A percentile compares a stretch with the other conserved stretches of the same genome.
Evolutionary conservation across 2,888 invertebrate genomes (phyloP).

Genomic region (Microctonus brassicae): DNA sequence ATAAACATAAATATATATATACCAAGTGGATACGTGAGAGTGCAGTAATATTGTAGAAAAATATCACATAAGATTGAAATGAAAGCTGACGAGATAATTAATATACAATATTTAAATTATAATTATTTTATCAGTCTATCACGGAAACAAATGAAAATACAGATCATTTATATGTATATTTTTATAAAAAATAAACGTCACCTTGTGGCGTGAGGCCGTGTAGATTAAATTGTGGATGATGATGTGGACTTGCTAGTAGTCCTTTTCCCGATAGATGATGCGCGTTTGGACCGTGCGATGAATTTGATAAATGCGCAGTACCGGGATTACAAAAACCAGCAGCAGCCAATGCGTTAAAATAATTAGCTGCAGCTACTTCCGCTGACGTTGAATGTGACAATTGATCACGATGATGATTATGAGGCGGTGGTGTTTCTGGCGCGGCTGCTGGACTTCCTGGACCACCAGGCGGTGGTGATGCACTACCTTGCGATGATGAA

Average conservation of each 20-base stretch:
- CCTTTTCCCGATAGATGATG: constrained; percentile 64
- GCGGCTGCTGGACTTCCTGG: constrained; percentile 64
- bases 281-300: constrained; percentile 72
- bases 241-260: constrained; percentile 61
- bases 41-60: neutral
- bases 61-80: neutral
- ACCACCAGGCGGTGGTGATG: constrained; percentile 66
- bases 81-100: neutral
- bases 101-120: no score
- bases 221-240: constrained; percentile 66
- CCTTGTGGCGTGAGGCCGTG: constrained; percentile 67
- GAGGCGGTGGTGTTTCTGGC: constrained; percentile 65
- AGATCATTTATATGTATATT: no score
- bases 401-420: constrained; percentile 63
- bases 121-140: no score
- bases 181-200: constrained; percentile 46
- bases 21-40: neutral
- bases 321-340: constrained; percentile 74
- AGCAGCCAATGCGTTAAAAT: constrained; percentile 80
- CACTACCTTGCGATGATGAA: constrained; percentile 68
- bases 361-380: constrained; percentile 69
- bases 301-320: constrained; percentile 71
- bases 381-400: constrained; percentile 63
- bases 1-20: neutral
- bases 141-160: no score